Percentiles rank a stretch among this genome's conserved stretches.
Evolutionary conservation across 1,140 invertebrate species (phyloP).

Genomic region (roundworm (Caenorhabditis elegans)): WBcel235 BX284605.5:1607501-1608000

Average conservation of each 20-base stretch:
- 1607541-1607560: too few relatives aligned
- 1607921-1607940: constrained; percentile 6
- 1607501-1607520: too few relatives aligned
- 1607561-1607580: too few relatives aligned
- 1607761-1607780: background rate
- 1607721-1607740: background rate
- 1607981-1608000: background rate
- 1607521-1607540: too few relatives aligned
- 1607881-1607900: background rate
- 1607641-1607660: too few relatives aligned
- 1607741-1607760: background rate
- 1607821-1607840: background rate
- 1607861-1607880: background rate
- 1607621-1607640: too few relatives aligned
- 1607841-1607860: background rate
- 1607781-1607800: background rate
- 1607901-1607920: background rate
- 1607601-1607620: too few relatives aligned
- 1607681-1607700: background rate
- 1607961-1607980: background rate
- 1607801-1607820: background rate
- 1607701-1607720: background rate
- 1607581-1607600: too few relatives aligned
- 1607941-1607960: constrained; percentile 12
- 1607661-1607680: background rate